Evolutionary conservation across 1,140 invertebrate species (phyloP), one percentile per base, ranked within the genome.

Genomic region (Pentalonia nigronervosa): DNA sequence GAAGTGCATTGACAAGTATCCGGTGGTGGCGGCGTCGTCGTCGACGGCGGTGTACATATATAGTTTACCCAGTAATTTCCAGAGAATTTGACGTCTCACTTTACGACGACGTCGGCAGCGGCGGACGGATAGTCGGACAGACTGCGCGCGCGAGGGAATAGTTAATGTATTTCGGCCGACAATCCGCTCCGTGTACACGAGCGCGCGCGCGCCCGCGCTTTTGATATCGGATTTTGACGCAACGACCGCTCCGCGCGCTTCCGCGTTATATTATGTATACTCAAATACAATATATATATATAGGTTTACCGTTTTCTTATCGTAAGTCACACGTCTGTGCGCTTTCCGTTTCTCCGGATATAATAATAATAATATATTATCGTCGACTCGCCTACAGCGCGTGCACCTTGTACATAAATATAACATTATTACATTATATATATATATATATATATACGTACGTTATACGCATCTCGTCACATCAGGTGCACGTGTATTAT

Each of bases 291-390:
- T 36, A 83, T 21, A 41, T 36, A 20, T 36, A 25, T 84, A 84
- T 41, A 41, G 36, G 36, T 84, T 76, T 76, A n/a, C n/a, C 83
- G 47, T 48, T 91, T 83, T 91, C 90, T 91, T 91, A 91, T 91
- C 90, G 45, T 48, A 30, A 91, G 90, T 91, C 90, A 91, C 90
- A 91, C 90, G 67, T 91, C 67, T 83, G 60, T 83, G 56, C 60
- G 67, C 21, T 91, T 91, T 91, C n/a, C 90, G 9, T 81, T 47
- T 30, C 60, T 48, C 60, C 30, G 41, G 25, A 41, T 41, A 36
- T 53, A 90, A 89, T 83, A 83, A 81, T 81, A 81, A 76, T 83
- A 83, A 45, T 84, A n/a, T 87, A 89, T 53, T 87, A 89, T 89
- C 30, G 87, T 53, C 87, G 50, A 50, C 3, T 36, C 48, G 30